Evolutionary conservation across 2,888 invertebrate genomes (phyloP).

Genomic region (Brachylomia viminalis): DNA sequence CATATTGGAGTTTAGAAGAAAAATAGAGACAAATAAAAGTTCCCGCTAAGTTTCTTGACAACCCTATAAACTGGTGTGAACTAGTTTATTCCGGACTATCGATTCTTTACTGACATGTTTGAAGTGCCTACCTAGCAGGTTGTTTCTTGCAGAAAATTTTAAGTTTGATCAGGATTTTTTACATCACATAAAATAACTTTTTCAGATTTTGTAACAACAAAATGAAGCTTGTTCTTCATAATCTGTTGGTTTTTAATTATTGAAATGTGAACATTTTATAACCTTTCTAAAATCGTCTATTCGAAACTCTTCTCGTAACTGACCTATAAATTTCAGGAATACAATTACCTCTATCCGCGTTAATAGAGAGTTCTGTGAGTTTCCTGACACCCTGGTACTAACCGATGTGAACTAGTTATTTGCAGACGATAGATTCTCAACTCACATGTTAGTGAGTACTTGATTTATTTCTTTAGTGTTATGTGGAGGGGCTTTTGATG

Average conservation of each 20-base stretch:
- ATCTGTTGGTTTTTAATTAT: too few relatives aligned
- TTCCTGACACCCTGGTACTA: slow-evolving; percentile 9
- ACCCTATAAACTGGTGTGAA: slow-evolving; percentile 61
- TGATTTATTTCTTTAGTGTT: neutral
- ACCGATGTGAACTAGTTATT: slow-evolving; percentile 34
- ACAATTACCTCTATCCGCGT: neutral
- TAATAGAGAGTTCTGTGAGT: slow-evolving; percentile 17
- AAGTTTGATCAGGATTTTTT: neutral
- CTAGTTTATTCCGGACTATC: slow-evolving; percentile 63
- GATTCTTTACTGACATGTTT: slow-evolving; percentile 50
- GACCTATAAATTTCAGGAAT: neutral
- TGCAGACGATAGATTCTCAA: slow-evolving; percentile 18
- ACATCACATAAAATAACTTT: neutral
- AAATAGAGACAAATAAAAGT: slow-evolving; percentile 63
- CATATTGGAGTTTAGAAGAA: slow-evolving; percentile 65
- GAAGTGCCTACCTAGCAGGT: slow-evolving; percentile 42
- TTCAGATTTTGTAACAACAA: neutral
- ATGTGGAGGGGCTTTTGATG: too few relatives aligned
- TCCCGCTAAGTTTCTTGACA: slow-evolving; percentile 54
- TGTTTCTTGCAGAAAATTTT: slow-evolving; percentile 14
- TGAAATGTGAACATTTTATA: neutral
- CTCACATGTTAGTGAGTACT: slow-evolving; percentile 7
- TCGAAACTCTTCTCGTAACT: neutral
- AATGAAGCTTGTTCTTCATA: neutral
- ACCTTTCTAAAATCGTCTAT: neutral